Base-by-base conservation (phyloP, 1,140 invertebrate species). In the Drosophila seguyi region DNA sequence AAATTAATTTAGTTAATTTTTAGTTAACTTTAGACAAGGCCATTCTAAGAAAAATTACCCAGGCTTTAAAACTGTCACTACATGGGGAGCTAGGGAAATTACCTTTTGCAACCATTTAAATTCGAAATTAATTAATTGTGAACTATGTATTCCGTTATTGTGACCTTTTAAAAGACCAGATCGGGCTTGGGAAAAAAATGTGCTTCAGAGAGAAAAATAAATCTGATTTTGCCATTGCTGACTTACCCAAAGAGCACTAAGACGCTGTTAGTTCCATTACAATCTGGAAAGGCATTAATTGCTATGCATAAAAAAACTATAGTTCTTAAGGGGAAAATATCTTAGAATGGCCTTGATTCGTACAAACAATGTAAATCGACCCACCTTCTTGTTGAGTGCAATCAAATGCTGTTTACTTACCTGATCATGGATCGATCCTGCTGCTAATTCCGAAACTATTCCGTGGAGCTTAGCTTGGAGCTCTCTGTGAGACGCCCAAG, bases 371-470 rank as follows among this genome's bases (percentile, higher is more conserved):
- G 8, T 6, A 11, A 36, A 62, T 62, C 59, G 59, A 62, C 50
- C 59, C 59, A 62, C 59, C 41, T 38, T 44, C 4, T 55, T 29
- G 27, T 61, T 53, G 66, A 67, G 62, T 72, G 69, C 69, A 50
- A 42, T 73, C 69, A 73, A 72, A 72, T 36, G 29, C 14, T 27
- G 36, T 59, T 11, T 59, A 73, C 69, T 73, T 41, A 73, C 69
- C 69, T 59, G 68, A 27, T 25, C 2, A 29, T 14, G 18, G 53
- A 41, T 63, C 27, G 50, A 27, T 61, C 57, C 62, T 41, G 29
- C 36, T 18, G 31, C 50, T 25, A 48, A 48, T 20, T 25, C 38
- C 20, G 67, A 53, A 45, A 72, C 66, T 72, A 71, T 72, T 72
- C 68, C 68, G 14, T 57, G 34, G 34, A 72, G 68, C 68, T 71